Evolutionary conservation across 2,797 vertebrate genomes (phyloP), one percentile per base, ranked within the genome.

Genomic region (Channa striata): DNA sequence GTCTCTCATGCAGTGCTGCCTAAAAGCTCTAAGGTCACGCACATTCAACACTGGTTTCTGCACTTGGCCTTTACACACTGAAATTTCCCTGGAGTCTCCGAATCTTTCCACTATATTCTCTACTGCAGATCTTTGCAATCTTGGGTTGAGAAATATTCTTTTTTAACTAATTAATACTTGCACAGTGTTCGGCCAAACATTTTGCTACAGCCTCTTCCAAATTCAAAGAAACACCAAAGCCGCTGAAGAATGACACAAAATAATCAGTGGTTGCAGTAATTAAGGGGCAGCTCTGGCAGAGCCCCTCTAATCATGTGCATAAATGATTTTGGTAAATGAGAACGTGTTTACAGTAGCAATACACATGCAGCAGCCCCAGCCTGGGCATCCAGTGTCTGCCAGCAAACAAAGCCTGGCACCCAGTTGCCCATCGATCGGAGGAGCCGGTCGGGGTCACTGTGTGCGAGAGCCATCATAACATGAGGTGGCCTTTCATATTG

Each of bases 221-320:
- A 13, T n/a, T n/a, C 25, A 50, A 19, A 30, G 60, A 72, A 13
- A 51, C 60, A 65, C 16, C 33, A 63, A 63, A 68, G 33, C 42
- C 57, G 46, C 16, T 65, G 37, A 66, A 80, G 56, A 83, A 60
- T 48, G 48, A 23, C 43, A 58, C 52, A 64, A 51, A 66, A 23
- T 46, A 75, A 87, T 82, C 77, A 84, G 80, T 74, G 62, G 40
- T 12, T 51, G 49, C 57, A 63, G 59, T 80, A 80, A 85, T 78
- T 52, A 77, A 75, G 53, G 33, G 44, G 11, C 43, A 30, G 64
- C 34, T 76, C 73, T 87, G 78, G 78, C 47, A 57, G 66, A 66
- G 59, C 43, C 61, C 74, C 72, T 68, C 36, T 59, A 77, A 84
- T 74, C 68, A 59, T 54, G 40, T 19, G 61, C 43, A 71, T 59